phyloP scores from a whole-genome alignment of 2,888 invertebrate species.

The Torymus auratus region DNA sequence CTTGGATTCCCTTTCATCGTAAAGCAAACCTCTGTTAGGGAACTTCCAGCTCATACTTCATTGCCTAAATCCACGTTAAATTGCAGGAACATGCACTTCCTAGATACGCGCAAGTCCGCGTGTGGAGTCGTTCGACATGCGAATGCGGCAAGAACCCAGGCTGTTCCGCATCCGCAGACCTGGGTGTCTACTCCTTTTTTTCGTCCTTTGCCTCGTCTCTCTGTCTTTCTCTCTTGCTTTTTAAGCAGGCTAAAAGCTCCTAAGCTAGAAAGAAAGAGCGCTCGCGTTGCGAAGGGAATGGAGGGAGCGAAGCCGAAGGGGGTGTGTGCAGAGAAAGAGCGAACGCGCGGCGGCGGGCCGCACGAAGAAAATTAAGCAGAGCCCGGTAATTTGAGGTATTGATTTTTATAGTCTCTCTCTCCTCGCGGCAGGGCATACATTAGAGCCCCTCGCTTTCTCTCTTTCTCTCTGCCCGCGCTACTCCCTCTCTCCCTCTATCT shows the following conservation, averaged over 20 bases:
- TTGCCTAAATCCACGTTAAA: background rate
- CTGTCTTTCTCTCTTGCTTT: background rate
- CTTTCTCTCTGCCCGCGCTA: conserved; percentile 32
- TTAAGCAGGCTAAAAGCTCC: conserved; percentile 4
- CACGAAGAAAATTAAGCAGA: conserved; percentile 76
- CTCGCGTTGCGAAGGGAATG: conserved; percentile 10
- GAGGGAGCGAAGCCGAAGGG: conserved; percentile 48
- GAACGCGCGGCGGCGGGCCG: conserved; percentile 57
- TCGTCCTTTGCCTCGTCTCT: background rate
- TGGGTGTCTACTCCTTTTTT: background rate
- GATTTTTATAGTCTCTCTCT: conserved; percentile 77
- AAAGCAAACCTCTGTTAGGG: background rate
- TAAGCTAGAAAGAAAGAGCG: conserved; percentile 16
- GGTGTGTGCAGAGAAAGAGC: conserved; percentile 52
- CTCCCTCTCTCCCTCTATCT: conserved; percentile 16
- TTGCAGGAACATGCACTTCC: background rate
- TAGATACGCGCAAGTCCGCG: conserved; percentile 5
- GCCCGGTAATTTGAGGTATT: conserved; percentile 77
- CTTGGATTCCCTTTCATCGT: background rate
- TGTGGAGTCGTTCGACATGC: conserved; percentile 23
- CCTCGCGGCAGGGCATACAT: conserved; percentile 72
- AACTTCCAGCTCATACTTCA: background rate
- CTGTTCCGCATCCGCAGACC: conserved; percentile 4
- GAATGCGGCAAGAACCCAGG: conserved; percentile 13
- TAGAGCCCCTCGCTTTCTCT: conserved; percentile 71